Evolutionary conservation across 2,797 vertebrate species (phyloP).

Genomic region (Pseudochromis fuscus): DNA sequence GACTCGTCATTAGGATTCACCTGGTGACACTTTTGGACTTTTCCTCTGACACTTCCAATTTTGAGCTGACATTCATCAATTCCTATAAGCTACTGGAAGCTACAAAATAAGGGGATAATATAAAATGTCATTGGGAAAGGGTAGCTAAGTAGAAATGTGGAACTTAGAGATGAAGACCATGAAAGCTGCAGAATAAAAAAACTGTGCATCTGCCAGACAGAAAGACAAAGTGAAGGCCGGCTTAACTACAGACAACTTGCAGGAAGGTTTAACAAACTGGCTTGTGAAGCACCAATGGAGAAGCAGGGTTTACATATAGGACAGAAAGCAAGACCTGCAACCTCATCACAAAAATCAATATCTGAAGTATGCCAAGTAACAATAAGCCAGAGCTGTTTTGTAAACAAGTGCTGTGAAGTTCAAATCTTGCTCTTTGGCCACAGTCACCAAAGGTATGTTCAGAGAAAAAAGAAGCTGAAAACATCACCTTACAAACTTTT

Average conservation of each 20-base stretch:
- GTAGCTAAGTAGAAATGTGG: not conserved
- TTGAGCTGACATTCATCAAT: not conserved
- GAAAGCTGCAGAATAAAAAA: not conserved
- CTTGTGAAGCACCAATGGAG: not conserved
- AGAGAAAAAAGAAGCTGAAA: not conserved
- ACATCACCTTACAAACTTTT: not conserved
- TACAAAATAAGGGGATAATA: not conserved
- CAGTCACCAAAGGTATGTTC: not conserved
- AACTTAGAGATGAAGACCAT: not conserved
- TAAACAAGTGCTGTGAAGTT: not conserved
- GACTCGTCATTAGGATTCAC: not conserved
- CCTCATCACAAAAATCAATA: not conserved
- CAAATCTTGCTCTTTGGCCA: not conserved
- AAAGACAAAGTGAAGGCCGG: too few relatives aligned
- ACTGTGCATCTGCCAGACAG: too few relatives aligned
- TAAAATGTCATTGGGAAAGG: not conserved
- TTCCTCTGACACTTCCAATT: not conserved
- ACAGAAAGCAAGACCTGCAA: too few relatives aligned
- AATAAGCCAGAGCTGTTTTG: not conserved
- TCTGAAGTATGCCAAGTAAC: not conserved
- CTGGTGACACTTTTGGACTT: not conserved
- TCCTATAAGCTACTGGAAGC: not conserved
- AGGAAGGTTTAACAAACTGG: too few relatives aligned
- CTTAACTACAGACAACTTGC: too few relatives aligned
- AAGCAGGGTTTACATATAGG: not conserved